Evolutionary conservation across 2,797 vertebrate genomes (phyloP).

Genomic region (Neomorphus geoffroyi): DNA sequence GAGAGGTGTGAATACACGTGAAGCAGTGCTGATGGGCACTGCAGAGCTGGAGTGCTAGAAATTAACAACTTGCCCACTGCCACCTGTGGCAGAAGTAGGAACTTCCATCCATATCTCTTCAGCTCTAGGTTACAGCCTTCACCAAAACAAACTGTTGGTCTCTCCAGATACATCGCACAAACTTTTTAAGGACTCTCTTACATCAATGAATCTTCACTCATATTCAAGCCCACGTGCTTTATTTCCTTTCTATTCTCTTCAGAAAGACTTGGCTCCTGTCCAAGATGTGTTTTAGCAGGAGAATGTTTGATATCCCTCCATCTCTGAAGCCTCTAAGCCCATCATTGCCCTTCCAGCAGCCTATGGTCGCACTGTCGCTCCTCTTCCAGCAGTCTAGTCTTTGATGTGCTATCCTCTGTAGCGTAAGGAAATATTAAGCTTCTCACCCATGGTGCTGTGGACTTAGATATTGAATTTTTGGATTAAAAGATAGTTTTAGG

Average conservation of each 20-base stretch:
- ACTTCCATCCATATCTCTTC: neutral
- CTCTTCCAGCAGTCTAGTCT: neutral
- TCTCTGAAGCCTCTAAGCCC: neutral
- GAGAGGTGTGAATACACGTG: fast-evolving
- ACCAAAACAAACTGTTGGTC: neutral
- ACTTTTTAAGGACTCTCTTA: neutral
- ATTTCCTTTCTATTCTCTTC: neutral
- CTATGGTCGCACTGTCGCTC: neutral
- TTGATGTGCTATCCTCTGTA: neutral
- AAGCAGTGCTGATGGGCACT: neutral
- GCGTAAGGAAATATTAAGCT: neutral
- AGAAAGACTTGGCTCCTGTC: neutral
- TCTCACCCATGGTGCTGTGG: neutral
- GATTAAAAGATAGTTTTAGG: neutral
- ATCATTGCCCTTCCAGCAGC: neutral
- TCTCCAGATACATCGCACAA: neutral
- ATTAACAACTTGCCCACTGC: neutral
- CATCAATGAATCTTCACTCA: neutral
- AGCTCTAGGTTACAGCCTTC: neutral
- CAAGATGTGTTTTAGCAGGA: neutral
- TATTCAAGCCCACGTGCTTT: neutral
- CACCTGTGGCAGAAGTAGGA: neutral
- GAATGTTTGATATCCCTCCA: fast-evolving
- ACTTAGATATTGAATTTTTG: neutral
- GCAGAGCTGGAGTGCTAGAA: too few relatives aligned